These are phyloP conservation scores for Eunapius fragilis DNA, from an alignment of 37 sponge, comb jelly and placozoan species.

Conservation along the genomic window DNA sequence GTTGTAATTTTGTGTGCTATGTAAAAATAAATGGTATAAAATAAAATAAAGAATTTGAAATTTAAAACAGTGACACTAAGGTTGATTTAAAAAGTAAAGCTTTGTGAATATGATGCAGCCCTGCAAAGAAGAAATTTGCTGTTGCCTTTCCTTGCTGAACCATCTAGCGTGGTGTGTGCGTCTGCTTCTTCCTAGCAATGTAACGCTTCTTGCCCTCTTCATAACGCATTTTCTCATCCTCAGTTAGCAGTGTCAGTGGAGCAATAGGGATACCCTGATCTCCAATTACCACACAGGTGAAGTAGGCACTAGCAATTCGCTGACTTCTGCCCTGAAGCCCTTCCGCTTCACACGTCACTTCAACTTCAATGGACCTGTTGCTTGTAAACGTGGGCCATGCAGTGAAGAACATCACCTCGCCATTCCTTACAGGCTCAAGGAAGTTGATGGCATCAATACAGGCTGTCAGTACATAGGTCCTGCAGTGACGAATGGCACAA, in stretches of 20 bases:
- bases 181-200: conserved; percentile 35
- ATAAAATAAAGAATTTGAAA: too few species aligned
- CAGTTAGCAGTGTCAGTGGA: conserved; percentile 50
- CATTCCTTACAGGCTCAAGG: conserved; percentile 64
- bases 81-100: too few species aligned
- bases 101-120: too few species aligned
- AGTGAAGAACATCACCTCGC: conserved; percentile 76
- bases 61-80: too few species aligned
- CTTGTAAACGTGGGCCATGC: conserved; percentile 71
- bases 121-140: too few species aligned
- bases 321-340: conserved; percentile 31
- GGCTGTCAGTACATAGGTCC: conserved; percentile 68
- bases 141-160: too few species aligned
- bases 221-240: conserved; percentile 55
- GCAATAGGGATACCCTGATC: conserved; percentile 26
- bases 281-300: conserved; percentile 79
- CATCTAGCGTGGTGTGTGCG: not conserved
- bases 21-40: too few species aligned
- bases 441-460: conserved; percentile 88
- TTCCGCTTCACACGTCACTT: conserved; percentile 59
- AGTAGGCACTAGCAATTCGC: conserved; percentile 76
- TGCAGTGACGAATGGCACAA: conserved; percentile 72
- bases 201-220: conserved; percentile 62
- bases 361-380: conserved; percentile 71
- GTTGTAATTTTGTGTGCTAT: not conserved